phyloP scores from a whole-genome alignment of 1,140 invertebrate species.

The Cepaea nemoralis region DNA sequence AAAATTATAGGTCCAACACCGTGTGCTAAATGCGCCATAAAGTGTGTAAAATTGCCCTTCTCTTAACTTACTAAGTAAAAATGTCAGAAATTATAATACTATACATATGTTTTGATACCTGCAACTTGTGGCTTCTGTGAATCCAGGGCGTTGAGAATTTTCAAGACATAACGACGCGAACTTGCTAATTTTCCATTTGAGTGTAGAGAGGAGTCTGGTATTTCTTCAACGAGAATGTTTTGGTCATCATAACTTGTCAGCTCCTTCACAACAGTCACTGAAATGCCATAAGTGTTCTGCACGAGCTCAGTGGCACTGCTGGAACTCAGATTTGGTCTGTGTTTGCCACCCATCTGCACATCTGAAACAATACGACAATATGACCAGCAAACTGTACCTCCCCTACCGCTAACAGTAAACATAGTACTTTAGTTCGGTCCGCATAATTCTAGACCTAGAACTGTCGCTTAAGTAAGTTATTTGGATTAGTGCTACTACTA shows the following conservation, averaged over 20 bases:
- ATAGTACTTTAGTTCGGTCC: too few relatives aligned
- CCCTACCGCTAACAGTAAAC: too few relatives aligned
- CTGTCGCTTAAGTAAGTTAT: too few relatives aligned
- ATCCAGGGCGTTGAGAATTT: conserved; percentile 28
- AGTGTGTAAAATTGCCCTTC: too few relatives aligned
- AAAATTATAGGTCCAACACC: too few relatives aligned
- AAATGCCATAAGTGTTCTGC: background rate
- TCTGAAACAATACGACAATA: too few relatives aligned
- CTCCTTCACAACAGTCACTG: conserved; percentile 16
- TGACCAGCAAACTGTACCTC: too few relatives aligned
- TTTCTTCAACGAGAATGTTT: conserved; percentile 7
- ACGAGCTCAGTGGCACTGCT: background rate
- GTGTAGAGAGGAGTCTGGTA: background rate
- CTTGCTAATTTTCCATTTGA: background rate
- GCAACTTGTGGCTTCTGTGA: conserved; percentile 16
- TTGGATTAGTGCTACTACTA: too few relatives aligned
- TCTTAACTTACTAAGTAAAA: too few relatives aligned
- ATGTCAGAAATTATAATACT: too few relatives aligned
- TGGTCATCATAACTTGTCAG: conserved; percentile 29
- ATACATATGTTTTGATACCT: background rate
- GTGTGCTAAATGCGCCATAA: too few relatives aligned
- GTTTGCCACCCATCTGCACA: background rate
- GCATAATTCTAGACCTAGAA: too few relatives aligned
- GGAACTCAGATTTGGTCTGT: background rate
- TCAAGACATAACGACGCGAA: background rate